Base-by-base conservation (phyloP, 2,797 vertebrate genomes). In the Periophthalmus magnuspinnatus region DNA sequence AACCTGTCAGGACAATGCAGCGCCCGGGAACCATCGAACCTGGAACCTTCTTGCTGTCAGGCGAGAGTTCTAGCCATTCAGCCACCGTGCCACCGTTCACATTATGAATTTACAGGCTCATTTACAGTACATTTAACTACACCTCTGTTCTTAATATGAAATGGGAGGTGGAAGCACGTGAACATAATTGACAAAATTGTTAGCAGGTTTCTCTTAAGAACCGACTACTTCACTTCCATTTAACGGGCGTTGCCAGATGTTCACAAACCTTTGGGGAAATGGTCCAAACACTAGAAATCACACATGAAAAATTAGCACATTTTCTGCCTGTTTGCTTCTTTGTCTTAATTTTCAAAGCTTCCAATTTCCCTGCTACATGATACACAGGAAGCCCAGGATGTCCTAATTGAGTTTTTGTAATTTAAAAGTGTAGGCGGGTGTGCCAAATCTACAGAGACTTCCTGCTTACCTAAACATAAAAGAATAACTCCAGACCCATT, bases 401-500 rank as follows among this genome's bases (percentile, higher is more conserved):
- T 36, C 33, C 50, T 56, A 67, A 67, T 55, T 24, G 34, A n/a
- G 52, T 67, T 17, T 45, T 24, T 22, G n/a, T 16, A 21, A 54
- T 55, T 22, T 21, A 21, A 54, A 54, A n/a, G 28, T 52, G 17
- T 54, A n/a, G 64, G 48, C 19, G 48, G 10, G 64, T 50, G 48
- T 54, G 52, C 21, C 48, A 34, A 32, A 54, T 21, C 64, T 50
- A 65, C 52, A 7, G 65, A 22, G 52, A 13, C 48, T 55, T 66
- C 65, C 45, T 65, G 48, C 65, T 36, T 66, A 55, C 65, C 32
- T 54, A 55, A 66, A 66, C 28, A 33, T 34, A 50, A 52, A 66
- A 21, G 32, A 55, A 54, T 24, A n/a, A 65, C 50, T 24, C 33
- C 33, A 38, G 28, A 36, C 6, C 47, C 48, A 66, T 66, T 65